Conservation (phyloP, 2,113 vertebrate genomes). For the Dolichallabes microphthalmus region DNA sequence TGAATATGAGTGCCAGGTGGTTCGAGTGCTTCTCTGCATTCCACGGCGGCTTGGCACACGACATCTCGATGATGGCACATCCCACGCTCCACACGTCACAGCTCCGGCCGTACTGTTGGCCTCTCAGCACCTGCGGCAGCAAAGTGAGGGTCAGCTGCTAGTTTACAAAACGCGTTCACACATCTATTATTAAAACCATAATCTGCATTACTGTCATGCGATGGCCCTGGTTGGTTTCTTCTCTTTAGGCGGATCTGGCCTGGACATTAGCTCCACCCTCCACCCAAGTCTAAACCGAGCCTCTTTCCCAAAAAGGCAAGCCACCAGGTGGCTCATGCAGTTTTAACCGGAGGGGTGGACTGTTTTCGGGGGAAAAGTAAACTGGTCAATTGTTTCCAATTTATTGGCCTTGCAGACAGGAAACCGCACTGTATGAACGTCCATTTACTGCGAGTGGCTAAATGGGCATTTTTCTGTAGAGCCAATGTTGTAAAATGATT, state of each 20-base stretch:
- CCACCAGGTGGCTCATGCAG: not conserved
- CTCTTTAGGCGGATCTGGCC: not conserved
- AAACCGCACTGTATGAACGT: not conserved
- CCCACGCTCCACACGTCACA: slow-evolving; percentile 93
- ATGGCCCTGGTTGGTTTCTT: not conserved
- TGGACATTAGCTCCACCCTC: not conserved
- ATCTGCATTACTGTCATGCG: not conserved
- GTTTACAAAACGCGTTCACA: not conserved
- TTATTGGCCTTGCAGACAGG: not conserved
- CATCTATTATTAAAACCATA: not conserved
- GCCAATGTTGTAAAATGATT: not conserved
- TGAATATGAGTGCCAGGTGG: slow-evolving; percentile 90
- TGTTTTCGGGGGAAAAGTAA: not conserved
- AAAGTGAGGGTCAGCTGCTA: not conserved
- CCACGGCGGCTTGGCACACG: slow-evolving; percentile 90
- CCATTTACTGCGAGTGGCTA: not conserved
- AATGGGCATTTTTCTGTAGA: not conserved
- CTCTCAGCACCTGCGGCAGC: slow-evolving; percentile 77
- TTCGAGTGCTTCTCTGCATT: slow-evolving; percentile 91
- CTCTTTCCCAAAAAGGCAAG: not conserved
- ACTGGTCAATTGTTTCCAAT: not conserved
- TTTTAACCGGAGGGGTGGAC: not conserved
- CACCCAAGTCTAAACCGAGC: not conserved
- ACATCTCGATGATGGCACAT: slow-evolving; percentile 90
- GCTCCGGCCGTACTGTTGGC: slow-evolving; percentile 88